phyloP scores from a whole-genome alignment of 30 jellyfish, hydroid and myxozoan species.

The Kudoa iwatai region DNA sequence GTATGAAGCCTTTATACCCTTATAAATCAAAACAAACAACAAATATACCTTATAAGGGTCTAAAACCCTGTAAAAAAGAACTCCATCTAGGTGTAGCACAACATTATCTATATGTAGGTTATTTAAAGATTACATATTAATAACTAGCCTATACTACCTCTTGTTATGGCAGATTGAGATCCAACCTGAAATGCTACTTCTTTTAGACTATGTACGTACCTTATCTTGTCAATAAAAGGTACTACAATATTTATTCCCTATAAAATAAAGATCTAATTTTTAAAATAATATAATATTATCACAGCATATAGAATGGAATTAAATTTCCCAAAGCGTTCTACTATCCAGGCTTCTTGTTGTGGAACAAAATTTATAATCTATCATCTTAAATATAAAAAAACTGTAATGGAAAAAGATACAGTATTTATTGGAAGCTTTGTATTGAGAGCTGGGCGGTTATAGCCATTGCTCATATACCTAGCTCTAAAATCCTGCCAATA shows the following conservation, averaged over 20 bases:
- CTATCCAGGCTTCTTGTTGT: constrained; percentile 90
- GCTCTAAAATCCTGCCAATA: too few relatives aligned
- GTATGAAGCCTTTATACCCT: constrained; percentile 23
- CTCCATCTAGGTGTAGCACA: constrained; percentile 54
- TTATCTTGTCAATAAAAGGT: constrained; percentile 55
- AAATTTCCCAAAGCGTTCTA: constrained; percentile 66
- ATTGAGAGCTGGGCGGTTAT: too few relatives aligned
- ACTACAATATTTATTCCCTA: constrained; percentile 43
- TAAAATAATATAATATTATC: neutral
- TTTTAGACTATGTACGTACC: constrained; percentile 36
- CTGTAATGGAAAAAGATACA: too few relatives aligned
- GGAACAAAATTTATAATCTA: constrained; percentile 69
- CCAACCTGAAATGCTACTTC: constrained; percentile 78
- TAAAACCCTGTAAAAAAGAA: constrained; percentile 30
- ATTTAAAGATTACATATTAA: neutral
- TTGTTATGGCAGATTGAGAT: constrained; percentile 71
- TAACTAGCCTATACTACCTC: constrained; percentile 9
- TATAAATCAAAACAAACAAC: neutral
- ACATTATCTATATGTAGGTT: constrained; percentile 17
- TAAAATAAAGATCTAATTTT: neutral
- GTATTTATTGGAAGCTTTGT: too few relatives aligned
- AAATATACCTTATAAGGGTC: constrained; percentile 55
- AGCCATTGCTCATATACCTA: too few relatives aligned
- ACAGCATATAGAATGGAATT: constrained; percentile 26
- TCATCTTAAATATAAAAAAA: too few relatives aligned